phyloP scores from a whole-genome alignment of 2,797 vertebrate genomes.

The Tokudaia muenninki region DNA sequence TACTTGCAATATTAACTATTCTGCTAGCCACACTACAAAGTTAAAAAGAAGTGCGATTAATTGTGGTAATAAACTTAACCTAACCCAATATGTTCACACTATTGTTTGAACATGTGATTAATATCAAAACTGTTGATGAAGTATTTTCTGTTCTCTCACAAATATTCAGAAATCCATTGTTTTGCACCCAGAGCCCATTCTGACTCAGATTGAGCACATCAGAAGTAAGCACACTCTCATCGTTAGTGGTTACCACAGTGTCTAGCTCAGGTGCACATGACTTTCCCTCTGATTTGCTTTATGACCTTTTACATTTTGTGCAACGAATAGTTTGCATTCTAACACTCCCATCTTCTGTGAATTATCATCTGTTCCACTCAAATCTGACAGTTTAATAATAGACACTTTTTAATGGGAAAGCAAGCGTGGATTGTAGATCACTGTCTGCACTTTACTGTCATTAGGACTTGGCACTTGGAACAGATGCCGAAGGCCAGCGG shows the following conservation, averaged over 20 bases:
- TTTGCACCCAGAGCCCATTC: background rate
- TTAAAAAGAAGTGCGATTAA: constrained; percentile 20
- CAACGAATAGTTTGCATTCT: background rate
- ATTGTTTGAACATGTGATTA: constrained; percentile 36
- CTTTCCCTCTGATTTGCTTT: constrained; percentile 45
- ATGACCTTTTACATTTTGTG: constrained; percentile 55
- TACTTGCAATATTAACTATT: constrained; percentile 16
- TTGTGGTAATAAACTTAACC: constrained; percentile 43
- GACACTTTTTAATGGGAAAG: constrained; percentile 27
- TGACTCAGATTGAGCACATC: background rate
- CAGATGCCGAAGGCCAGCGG: constrained; percentile 94
- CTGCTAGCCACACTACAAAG: background rate
- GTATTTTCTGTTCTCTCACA: constrained; percentile 30
- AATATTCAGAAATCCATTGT: constrained; percentile 28
- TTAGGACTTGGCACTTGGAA: constrained; percentile 95
- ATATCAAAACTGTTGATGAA: constrained; percentile 44
- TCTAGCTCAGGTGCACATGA: background rate
- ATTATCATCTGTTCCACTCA: constrained; percentile 47
- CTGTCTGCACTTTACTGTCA: constrained; percentile 58
- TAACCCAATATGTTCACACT: background rate
- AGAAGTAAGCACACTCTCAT: background rate
- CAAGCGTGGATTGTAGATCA: constrained; percentile 7
- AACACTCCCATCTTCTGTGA: constrained; percentile 44
- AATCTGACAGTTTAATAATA: constrained; percentile 44
- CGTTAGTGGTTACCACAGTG: background rate